Evolutionary conservation across 2,888 invertebrate species (phyloP), one percentile per base, ranked within the genome.

Genomic region (Odontocerum albicorne): DNA sequence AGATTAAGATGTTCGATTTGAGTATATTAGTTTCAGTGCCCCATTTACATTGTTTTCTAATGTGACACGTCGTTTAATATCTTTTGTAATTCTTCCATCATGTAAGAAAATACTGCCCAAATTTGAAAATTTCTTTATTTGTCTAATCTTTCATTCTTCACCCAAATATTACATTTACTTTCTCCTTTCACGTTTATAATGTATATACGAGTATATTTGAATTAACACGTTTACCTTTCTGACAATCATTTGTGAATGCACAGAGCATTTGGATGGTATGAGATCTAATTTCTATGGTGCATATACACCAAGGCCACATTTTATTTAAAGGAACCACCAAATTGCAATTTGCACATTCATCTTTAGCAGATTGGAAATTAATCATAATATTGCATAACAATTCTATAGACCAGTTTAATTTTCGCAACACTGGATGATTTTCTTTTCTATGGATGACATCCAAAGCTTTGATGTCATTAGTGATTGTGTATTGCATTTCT

Each of bases 251-350:
- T 2, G 84, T 85, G 63, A 83, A 85, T 0, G 83, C 84, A 49
- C 81, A 76, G 35, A 88, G 64, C 62, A 87, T 70, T 63, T 80
- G 79, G 49, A 86, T 69, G 12, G 79, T 74, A 13, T 81, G 76
- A 1, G 73, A 70, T 3, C 84, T 65, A 33, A 83, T 68, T 42
- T 68, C 70, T 44, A 81, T 81, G 17, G 81, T 81, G 63, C 82
- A 73, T 65, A 78, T 78, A 63, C 83, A 81, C 86, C 87, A 87
- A 2, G 80, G 73, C 87, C 87, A 87, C 62, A 87, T 70, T 62
- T 84, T 82, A 64, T 82, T 82, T 8, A 86, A 65, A 0, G 83
- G 74, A 58, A 82, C 77, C 1, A 83, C 77, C 20, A 86, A 66
- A 47, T 80, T 80, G 32, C 76, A 70, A 17, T 77, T 73, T 0